Evolutionary conservation across 2,888 invertebrate species (phyloP), one percentile per base, ranked within the genome.

Genomic region (Choreutis nemorana): DNA sequence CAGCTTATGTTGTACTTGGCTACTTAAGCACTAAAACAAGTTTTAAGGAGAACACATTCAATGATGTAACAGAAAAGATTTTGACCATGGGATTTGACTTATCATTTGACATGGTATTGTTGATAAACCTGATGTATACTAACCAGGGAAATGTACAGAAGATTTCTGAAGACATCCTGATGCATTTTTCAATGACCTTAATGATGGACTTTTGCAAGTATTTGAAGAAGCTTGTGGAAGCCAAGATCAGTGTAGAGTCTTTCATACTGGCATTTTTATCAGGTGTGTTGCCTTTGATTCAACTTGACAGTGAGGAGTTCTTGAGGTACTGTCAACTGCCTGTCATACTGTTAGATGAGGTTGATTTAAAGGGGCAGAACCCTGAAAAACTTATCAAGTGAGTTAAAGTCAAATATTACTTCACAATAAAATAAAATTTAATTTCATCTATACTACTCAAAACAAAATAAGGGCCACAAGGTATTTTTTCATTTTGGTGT

Each of bases 1-100:
- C 89, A 1, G 81, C 85, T 0, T 90, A 88, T 50, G 85, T 93
- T 60, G 84, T 94, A 14, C 59, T 87, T 0, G 87, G 87, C 0
- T 87, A 87, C 49, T 53, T 94, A 8, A 71, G 87, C 1, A 77
- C 83, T 0, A 89, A 87, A 65, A 77, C 83, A 0, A 80, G 71
- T 26, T 52, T 94, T 1, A 77, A 89, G 36, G 68, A 81, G 32
- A 81, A 79, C 8, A 63, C 92, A 1, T 53, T 91, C 1, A 68
- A 82, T 18, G 85, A 85, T 34, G 71, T 93, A 26, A 70, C 83
- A 8, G 64, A 64, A 2, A 68, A 59, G 38, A 39, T 80, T 0
- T 38, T 75, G 3, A 62, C 60, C 5, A 60, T 67, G 0, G 66
- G 65, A 34, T 61, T 65, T 56, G 61, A 67, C 30, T 34, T 78